phyloP scores from a whole-genome alignment of 2,797 vertebrate species.

The Allobates femoralis region DNA sequence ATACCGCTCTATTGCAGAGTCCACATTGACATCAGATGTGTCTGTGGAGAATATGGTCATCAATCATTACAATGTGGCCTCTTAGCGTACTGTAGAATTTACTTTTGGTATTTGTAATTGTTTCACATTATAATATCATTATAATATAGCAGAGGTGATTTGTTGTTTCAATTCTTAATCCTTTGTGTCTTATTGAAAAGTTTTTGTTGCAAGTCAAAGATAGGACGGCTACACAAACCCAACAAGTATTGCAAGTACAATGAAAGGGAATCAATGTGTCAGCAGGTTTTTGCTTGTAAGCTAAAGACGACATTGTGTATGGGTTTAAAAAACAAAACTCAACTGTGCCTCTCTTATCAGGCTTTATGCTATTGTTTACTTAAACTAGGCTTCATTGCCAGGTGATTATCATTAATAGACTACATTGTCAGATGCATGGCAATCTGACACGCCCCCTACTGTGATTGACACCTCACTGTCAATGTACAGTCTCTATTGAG shows the following conservation, averaged over 20 bases:
- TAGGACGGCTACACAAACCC: background rate
- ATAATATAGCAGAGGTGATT: background rate
- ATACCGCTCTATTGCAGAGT: conserved; percentile 29
- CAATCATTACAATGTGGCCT: conserved; percentile 15
- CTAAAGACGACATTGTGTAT: too few relatives aligned
- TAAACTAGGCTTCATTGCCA: too few relatives aligned
- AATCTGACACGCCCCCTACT: too few relatives aligned
- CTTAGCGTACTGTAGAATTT: background rate
- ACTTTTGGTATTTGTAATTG: conserved; percentile 12
- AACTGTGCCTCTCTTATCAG: too few relatives aligned
- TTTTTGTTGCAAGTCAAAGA: background rate
- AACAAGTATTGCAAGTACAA: background rate
- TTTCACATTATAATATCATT: background rate
- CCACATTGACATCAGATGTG: conserved; percentile 35
- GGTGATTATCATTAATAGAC: too few relatives aligned
- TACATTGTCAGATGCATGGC: too few relatives aligned
- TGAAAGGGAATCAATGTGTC: background rate
- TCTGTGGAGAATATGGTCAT: background rate
- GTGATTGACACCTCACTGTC: too few relatives aligned
- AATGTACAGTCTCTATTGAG: too few relatives aligned
- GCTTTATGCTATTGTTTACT: too few relatives aligned
- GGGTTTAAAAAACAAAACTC: too few relatives aligned
- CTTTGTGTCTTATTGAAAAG: background rate
- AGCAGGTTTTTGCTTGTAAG: too few relatives aligned
- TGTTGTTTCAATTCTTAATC: background rate